These are phyloP conservation scores for Pionites leucogaster DNA, from an alignment of 2,113 vertebrate genomes.

Conservation along the genomic window DNA sequence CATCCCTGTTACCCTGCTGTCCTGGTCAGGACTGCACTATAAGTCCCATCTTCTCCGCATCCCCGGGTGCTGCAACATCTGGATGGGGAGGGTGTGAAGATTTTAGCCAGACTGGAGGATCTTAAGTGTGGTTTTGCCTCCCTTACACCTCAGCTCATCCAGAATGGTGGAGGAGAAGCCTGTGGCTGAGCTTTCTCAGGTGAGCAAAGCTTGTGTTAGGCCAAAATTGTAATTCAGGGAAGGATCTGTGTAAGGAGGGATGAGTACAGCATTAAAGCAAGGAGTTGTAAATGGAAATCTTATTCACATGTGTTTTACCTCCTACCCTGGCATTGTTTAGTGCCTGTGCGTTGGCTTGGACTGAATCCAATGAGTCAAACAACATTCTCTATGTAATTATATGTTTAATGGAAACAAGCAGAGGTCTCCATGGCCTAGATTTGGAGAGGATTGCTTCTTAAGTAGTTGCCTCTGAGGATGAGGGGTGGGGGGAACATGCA, in stretches of 20 bases:
- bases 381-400: background rate
- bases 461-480: background rate
- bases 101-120: background rate
- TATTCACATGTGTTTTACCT: slow-evolving; percentile 11
- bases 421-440: background rate
- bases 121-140: background rate
- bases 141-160: background rate
- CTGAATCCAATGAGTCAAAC: slow-evolving; percentile 1
- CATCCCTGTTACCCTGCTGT: background rate
- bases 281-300: background rate
- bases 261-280: background rate
- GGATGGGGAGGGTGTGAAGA: background rate
- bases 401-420: slow-evolving; percentile 1
- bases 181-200: background rate
- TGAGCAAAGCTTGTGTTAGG: background rate
- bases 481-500: background rate
- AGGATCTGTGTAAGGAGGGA: background rate
- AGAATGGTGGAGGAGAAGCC: background rate
- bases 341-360: background rate
- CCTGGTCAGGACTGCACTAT: background rate
- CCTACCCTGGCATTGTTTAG: background rate
- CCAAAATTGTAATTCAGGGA: background rate
- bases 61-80: background rate
- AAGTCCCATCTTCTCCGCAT: background rate
- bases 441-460: background rate